Conservation (phyloP, 2,797 vertebrate genomes). For the Scleropages formosus region DNA sequence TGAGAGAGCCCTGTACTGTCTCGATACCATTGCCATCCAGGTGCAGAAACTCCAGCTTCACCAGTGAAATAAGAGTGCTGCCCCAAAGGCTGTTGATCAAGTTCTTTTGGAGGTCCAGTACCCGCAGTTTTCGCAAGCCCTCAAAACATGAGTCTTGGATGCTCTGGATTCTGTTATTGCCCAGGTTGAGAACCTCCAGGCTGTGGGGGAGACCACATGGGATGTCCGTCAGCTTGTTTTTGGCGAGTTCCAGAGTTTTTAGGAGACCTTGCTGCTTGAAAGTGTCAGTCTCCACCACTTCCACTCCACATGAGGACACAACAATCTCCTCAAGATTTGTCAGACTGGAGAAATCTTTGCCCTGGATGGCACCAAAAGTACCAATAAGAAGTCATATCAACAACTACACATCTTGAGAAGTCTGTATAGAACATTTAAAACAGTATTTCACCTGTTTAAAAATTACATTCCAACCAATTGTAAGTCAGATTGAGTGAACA, state of each 20-base stretch:
- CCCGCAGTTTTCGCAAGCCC: slow-evolving; percentile 62
- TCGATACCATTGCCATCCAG: slow-evolving; percentile 70
- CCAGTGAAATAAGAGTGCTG: slow-evolving; percentile 55
- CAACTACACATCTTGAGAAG: background rate
- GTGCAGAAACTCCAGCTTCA: slow-evolving; percentile 62
- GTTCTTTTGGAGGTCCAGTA: slow-evolving; percentile 75
- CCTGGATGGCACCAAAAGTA: slow-evolving; percentile 49
- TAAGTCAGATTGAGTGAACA: too few relatives aligned
- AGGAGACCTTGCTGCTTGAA: slow-evolving; percentile 57
- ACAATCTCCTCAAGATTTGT: slow-evolving; percentile 69
- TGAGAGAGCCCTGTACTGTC: slow-evolving; percentile 54
- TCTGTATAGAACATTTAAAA: background rate
- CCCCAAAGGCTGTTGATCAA: slow-evolving; percentile 55
- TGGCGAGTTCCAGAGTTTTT: slow-evolving; percentile 70
- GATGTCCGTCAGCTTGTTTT: slow-evolving; percentile 69
- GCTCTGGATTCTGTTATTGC: slow-evolving; percentile 66
- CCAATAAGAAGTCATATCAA: slow-evolving; percentile 13
- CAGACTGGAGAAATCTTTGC: slow-evolving; percentile 59
- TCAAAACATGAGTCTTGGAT: slow-evolving; percentile 65
- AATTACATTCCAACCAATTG: too few relatives aligned
- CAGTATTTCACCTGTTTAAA: too few relatives aligned
- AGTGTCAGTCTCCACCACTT: slow-evolving; percentile 68
- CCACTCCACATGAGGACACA: slow-evolving; percentile 70
- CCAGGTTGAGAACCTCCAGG: slow-evolving; percentile 69
- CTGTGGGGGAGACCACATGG: slow-evolving; percentile 63